Percentiles rank a stretch among this genome's conserved stretches.
Conservation (phyloP, 2,113 vertebrate species). For the Stegastes partitus region DNA sequence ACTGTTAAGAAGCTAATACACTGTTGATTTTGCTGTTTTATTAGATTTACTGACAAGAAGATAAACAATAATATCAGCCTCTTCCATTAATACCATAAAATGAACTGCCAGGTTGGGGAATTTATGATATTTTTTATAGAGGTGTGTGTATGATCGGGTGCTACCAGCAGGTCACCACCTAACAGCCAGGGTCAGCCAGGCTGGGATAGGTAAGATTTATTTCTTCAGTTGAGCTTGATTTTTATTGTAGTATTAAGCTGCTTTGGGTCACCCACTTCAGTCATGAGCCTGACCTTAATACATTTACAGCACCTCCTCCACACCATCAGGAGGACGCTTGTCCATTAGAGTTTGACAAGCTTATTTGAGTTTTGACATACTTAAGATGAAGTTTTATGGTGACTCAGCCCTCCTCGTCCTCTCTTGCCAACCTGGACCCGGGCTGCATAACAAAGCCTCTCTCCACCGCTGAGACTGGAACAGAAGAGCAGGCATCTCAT, state of each 20-base stretch:
- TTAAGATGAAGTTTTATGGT: neutral
- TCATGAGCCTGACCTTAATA: constrained; percentile 27
- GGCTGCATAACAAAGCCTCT: neutral
- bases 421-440: neutral
- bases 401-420: neutral
- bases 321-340: neutral
- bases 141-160: neutral
- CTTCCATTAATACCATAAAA: neutral
- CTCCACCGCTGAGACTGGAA: neutral
- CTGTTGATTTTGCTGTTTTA: too few species aligned
- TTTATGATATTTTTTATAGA: neutral
- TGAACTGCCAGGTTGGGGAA: neutral
- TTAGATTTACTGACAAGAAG: too few species aligned
- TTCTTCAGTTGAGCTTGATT: neutral
- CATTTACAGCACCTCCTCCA: constrained; percentile 9
- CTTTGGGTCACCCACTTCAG: neutral
- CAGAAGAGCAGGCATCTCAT: neutral
- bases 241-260: constrained; percentile 12
- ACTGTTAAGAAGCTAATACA: too few species aligned
- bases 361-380: constrained; percentile 6
- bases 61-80: too few species aligned
- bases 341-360: neutral
- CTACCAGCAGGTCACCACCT: neutral
- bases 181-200: constrained; percentile 2
- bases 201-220: constrained; percentile 3